A percentile compares a stretch with the other conserved stretches of the same genome.
These are phyloP conservation scores for Drosophila robusta DNA, from an alignment of 2,888 invertebrate species.

Conservation along the genomic window DNA sequence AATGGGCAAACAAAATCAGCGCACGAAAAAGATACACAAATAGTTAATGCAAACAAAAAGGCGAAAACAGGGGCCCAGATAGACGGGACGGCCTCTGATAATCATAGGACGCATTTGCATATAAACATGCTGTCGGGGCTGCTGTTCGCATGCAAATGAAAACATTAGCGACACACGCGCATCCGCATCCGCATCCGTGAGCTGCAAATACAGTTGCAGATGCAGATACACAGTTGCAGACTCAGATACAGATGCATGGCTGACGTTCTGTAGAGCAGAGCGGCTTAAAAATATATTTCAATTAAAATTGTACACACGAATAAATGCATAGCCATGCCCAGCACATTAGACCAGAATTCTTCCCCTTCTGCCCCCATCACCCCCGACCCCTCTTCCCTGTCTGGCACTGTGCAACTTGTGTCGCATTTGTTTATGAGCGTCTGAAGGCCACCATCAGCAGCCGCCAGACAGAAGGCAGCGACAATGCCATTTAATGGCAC, in stretches of 20 bases:
- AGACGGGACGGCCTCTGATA: constrained; percentile 53
- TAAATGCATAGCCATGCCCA: constrained; percentile 75
- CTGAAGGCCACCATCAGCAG: constrained; percentile 67
- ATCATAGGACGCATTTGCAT: constrained; percentile 75
- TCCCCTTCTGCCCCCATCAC: not conserved
- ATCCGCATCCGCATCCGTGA: constrained; percentile 29
- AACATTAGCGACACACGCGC: constrained; percentile 74
- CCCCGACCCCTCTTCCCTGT: constrained; percentile 1
- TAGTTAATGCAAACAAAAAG: constrained; percentile 42
- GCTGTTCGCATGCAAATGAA: constrained; percentile 74
- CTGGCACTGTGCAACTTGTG: constrained; percentile 46
- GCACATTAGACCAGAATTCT: constrained; percentile 60
- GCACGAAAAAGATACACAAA: constrained; percentile 48
- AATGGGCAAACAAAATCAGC: constrained; percentile 55
- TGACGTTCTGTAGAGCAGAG: constrained; percentile 47
- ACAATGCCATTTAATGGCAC: constrained; percentile 51
- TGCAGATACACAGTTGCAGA: constrained; percentile 32
- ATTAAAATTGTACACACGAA: constrained; percentile 79
- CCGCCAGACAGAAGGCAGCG: constrained; percentile 43
- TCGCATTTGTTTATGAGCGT: constrained; percentile 70
- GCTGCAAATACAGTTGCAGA: constrained; percentile 19
- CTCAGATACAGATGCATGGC: constrained; percentile 37
- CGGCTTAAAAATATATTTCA: constrained; percentile 76
- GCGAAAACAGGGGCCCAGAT: constrained; percentile 3
- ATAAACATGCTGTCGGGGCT: constrained; percentile 63